Conservation (phyloP, 2,797 vertebrate genomes). For the Morelia viridis region DNA sequence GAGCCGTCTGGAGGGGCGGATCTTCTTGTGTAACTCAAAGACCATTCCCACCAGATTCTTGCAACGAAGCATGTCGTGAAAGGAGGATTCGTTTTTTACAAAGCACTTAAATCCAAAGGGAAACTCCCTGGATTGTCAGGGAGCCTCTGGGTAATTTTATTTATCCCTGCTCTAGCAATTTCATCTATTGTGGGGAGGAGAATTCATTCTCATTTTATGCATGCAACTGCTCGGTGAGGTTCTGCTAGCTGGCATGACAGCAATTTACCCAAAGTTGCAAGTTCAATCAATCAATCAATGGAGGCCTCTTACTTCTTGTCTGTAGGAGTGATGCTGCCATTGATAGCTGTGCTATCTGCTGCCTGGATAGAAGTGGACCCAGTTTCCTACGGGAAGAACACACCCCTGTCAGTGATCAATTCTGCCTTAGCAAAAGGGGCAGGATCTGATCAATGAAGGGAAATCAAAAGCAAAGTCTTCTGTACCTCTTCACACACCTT, state of each 20-base stretch:
- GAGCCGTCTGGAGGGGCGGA: conserved; percentile 18
- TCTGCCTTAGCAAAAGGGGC: conserved; percentile 32
- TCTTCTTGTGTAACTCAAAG: neutral
- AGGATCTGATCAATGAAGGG: conserved; percentile 22
- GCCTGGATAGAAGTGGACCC: conserved; percentile 97
- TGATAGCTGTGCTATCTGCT: conserved; percentile 97
- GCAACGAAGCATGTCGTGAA: neutral
- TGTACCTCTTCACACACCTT: conserved; percentile 95
- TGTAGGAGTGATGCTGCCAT: conserved; percentile 96
- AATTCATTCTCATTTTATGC: neutral
- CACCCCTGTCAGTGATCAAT: neutral
- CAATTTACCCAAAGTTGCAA: neutral
- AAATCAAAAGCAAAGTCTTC: conserved; percentile 23
- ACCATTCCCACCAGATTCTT: neutral
- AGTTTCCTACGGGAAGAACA: conserved; percentile 79
- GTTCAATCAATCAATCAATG: too few species aligned
- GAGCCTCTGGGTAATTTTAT: neutral
- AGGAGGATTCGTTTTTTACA: neutral
- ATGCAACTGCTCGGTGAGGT: accelerated
- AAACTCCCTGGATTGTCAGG: neutral
- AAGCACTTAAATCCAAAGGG: neutral
- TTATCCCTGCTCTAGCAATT: neutral
- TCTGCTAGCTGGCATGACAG: neutral
- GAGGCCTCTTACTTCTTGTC: conserved; percentile 88
- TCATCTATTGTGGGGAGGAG: neutral